Conservation (phyloP, 2,797 vertebrate species). For the Triplophysa yarkandensis region DNA sequence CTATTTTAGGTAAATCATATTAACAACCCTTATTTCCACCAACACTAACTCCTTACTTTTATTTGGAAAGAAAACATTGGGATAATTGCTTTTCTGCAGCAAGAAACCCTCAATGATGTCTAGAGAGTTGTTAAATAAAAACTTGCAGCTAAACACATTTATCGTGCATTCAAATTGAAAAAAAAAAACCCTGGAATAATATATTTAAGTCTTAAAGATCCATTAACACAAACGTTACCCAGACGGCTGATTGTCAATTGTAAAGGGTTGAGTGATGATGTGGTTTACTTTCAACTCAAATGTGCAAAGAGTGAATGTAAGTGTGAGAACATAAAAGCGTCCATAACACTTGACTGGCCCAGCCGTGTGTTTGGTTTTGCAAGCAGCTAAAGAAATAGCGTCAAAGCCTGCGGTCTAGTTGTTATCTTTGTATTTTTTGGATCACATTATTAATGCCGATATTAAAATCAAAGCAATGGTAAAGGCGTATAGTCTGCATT, state of each 20-base stretch:
- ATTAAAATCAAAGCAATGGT: background rate
- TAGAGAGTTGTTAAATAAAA: background rate
- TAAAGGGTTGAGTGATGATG: background rate
- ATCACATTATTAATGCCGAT: background rate
- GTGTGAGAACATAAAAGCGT: background rate
- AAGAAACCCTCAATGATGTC: background rate
- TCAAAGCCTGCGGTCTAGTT: background rate
- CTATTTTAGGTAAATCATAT: background rate
- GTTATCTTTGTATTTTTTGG: too few relatives aligned
- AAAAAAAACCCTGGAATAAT: background rate
- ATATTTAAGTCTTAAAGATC: constrained; percentile 23
- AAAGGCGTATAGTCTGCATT: background rate
- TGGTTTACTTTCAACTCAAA: background rate
- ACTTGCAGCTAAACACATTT: constrained; percentile 6
- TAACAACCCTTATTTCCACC: background rate
- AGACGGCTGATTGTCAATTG: background rate
- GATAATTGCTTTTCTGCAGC: background rate
- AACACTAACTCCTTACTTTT: background rate
- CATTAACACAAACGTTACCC: constrained; percentile 23
- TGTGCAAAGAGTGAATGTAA: background rate
- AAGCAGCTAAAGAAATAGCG: background rate
- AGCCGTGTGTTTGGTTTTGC: background rate
- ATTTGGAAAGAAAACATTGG: constrained; percentile 1
- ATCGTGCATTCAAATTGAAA: background rate
- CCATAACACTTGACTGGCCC: background rate